A percentile compares a stretch with the other conserved stretches of the same genome.
These are phyloP conservation scores for Nymphalis io DNA, from an alignment of 1,140 invertebrate species.

Conservation along the genomic window DNA sequence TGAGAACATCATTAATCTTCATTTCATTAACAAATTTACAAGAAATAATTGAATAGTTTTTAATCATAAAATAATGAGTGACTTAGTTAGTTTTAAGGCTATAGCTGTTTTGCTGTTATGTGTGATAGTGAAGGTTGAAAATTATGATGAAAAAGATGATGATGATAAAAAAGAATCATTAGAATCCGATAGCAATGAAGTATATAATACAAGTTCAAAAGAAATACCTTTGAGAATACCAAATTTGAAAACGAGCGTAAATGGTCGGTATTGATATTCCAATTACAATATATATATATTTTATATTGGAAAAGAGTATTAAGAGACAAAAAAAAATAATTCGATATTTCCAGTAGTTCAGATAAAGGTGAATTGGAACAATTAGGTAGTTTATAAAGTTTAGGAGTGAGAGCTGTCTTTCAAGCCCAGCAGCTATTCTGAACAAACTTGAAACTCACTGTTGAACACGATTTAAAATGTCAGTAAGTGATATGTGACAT, in stretches of 20 bases:
- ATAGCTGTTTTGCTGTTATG: neutral
- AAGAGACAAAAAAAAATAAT: too few species aligned
- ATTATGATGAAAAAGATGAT: slow-evolving; percentile 28
- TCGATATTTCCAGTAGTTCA: too few species aligned
- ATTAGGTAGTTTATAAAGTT: too few species aligned
- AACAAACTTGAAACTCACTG: too few species aligned
- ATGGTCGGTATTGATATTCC: neutral
- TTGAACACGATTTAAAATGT: too few species aligned
- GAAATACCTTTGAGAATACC: slow-evolving; percentile 26
- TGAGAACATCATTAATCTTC: neutral
- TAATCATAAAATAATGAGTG: neutral
- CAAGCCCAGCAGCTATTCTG: too few species aligned
- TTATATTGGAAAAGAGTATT: too few species aligned
- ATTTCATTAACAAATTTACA: neutral
- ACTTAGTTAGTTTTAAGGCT: neutral
- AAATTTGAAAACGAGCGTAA: neutral
- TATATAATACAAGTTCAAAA: slow-evolving; percentile 34
- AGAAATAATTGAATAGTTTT: too few species aligned
- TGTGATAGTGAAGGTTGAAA: slow-evolving; percentile 17
- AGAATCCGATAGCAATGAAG: slow-evolving; percentile 44
- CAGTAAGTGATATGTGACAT: too few species aligned
- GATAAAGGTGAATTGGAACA: too few species aligned
- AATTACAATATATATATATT: neutral
- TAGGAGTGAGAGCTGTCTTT: too few species aligned
- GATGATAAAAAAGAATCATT: slow-evolving; percentile 31